Conservation (phyloP, 2,113 vertebrate species). For the Nestor notabilis region DNA sequence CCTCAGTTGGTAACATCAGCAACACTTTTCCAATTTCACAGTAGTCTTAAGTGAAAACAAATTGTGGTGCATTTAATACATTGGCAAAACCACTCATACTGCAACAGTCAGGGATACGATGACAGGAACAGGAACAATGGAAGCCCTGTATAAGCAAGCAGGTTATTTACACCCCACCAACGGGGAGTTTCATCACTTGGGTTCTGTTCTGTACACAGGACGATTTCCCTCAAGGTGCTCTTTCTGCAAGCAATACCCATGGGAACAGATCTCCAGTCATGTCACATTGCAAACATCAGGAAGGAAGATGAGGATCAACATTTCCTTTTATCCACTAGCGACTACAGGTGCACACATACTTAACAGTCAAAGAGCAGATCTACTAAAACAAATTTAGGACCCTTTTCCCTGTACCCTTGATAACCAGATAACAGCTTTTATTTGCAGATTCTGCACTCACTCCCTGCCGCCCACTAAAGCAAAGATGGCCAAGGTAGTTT, state of each 20-base stretch:
- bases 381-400: constrained; percentile 1
- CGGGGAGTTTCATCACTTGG: constrained; percentile 80
- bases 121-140: neutral
- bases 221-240: constrained; percentile 85
- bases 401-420: neutral
- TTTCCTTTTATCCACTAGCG: constrained; percentile 2
- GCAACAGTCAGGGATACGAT: neutral
- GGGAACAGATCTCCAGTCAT: constrained; percentile 76
- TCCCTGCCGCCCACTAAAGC: neutral
- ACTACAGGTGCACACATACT: neutral
- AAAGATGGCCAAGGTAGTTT: neutral
- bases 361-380: neutral
- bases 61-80: neutral
- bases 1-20: neutral
- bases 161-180: constrained; percentile 73
- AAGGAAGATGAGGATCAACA: neutral
- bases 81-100: neutral
- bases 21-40: neutral
- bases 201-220: constrained; percentile 72
- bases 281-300: neutral
- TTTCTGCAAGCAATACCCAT: constrained; percentile 78
- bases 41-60: neutral
- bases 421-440: neutral
- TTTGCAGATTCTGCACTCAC: neutral
- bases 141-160: constrained; percentile 72